A percentile compares a stretch with the other conserved stretches of the same genome.
These are phyloP conservation scores for Heliocidaris tuberculata DNA, from an alignment of 35 echinoderm and acorn worm genomes.

Conservation along the genomic window DNA sequence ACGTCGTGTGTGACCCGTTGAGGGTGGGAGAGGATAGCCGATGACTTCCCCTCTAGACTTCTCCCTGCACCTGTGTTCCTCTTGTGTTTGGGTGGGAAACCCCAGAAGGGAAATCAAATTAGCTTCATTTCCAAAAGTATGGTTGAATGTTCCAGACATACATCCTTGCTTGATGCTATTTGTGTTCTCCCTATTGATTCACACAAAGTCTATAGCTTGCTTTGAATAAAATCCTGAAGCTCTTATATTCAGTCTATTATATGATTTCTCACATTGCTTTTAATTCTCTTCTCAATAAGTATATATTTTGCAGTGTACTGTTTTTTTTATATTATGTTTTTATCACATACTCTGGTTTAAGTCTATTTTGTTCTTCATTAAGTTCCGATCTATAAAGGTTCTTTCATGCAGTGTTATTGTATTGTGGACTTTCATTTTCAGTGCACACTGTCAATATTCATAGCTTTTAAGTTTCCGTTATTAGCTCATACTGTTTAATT, in stretches of 20 bases:
- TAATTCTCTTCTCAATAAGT: neutral
- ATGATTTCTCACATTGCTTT: neutral
- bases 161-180: neutral
- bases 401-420: neutral
- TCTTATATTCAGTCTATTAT: neutral
- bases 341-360: neutral
- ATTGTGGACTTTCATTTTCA: neutral
- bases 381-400: neutral
- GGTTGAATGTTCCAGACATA: neutral
- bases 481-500: neutral
- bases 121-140: neutral
- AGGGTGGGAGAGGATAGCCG: neutral
- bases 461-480: neutral
- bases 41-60: neutral
- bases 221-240: neutral
- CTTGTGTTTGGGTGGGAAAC: neutral
- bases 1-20: neutral
- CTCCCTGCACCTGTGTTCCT: neutral
- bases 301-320: neutral
- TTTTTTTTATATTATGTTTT: neutral
- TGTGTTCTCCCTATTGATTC: neutral
- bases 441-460: neutral
- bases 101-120: neutral
- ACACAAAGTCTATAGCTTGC: neutral
- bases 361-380: neutral